Evolutionary conservation across 2,888 invertebrate genomes (phyloP), one percentile per base, ranked within the genome.

Genomic region (Pyrrhia umbra): DNA sequence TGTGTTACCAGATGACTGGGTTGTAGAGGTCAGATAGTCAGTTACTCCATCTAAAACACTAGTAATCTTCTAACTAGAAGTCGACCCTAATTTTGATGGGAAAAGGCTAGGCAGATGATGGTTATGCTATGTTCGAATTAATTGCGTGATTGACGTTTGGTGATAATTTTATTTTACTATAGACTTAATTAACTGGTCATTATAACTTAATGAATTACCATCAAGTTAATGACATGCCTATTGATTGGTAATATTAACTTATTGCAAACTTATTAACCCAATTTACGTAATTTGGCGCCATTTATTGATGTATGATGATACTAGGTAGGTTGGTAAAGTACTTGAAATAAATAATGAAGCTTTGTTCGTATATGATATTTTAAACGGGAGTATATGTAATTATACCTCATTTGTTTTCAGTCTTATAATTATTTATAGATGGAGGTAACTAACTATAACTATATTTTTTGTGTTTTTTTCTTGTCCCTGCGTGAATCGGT

Each of bases 261-360:
- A 42, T 10, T 20, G 9, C n/a, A 6, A 34, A 2, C 25, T 65
- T 52, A 43, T 4, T 66, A 16, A 43, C 34, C 42, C 10, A 43
- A 43, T 65, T 65, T 10, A 20, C n/a, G 8, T 43, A 34, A 25
- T 59, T 37, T 6, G 6, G 16, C 1, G 16, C 16, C 8, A 21
- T 50, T 30, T 21, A 25, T 25, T 55, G n/a, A n/a, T n/a, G n/a
- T n/a, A 30, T 34, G 16, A 27, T n/a, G 2, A 25, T 34, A 43
- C 30, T 21, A 54, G 34, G 25, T 43, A 16, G 16, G 25, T 16
- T 54, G 16, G 16, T 42, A 16, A 15, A 1, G 6, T 43, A 25
- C 20, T 21, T 18, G 8, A 18, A 63, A 52, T 3, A 65, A 6
- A 16, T 25, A 30, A 62, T n/a, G 10, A 23, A 21, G 9, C 5